These are phyloP conservation scores for Neotoma lepida DNA, from an alignment of 2,113 vertebrate species.

Conservation along the genomic window DNA sequence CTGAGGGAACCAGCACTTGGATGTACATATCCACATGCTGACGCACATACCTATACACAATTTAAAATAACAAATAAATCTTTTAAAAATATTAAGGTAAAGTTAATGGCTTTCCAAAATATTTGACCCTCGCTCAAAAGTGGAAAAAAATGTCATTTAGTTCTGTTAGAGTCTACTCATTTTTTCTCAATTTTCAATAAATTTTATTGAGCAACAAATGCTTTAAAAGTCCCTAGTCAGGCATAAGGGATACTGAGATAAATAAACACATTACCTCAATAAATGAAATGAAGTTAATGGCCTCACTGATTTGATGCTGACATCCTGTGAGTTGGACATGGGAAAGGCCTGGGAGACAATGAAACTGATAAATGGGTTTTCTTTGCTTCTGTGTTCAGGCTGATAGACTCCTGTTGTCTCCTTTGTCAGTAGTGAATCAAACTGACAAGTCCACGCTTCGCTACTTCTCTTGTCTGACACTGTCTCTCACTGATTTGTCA, in stretches of 20 bases:
- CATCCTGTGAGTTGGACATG: not conserved
- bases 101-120: not conserved
- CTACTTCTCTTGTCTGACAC: conserved; percentile 50
- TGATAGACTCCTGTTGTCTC: not conserved
- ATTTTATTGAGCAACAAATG: not conserved
- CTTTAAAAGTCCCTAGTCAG: not conserved
- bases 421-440: not conserved
- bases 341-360: not conserved
- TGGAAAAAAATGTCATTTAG: not conserved
- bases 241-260: no score
- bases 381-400: conserved; percentile 32
- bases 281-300: not conserved
- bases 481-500: conserved; percentile 15
- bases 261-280: not conserved
- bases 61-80: not conserved
- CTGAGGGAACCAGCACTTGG: not conserved
- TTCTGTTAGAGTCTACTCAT: not conserved
- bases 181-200: conserved; percentile 12
- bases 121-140: not conserved
- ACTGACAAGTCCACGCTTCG: not conserved
- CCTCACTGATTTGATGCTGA: not conserved
- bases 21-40: not conserved
- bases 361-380: not conserved
- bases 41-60: not conserved
- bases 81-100: not conserved